Percentiles rank a stretch among this genome's conserved stretches.
phyloP scores from a whole-genome alignment of 2,888 invertebrate species.

The Mamestra brassicae region DNA sequence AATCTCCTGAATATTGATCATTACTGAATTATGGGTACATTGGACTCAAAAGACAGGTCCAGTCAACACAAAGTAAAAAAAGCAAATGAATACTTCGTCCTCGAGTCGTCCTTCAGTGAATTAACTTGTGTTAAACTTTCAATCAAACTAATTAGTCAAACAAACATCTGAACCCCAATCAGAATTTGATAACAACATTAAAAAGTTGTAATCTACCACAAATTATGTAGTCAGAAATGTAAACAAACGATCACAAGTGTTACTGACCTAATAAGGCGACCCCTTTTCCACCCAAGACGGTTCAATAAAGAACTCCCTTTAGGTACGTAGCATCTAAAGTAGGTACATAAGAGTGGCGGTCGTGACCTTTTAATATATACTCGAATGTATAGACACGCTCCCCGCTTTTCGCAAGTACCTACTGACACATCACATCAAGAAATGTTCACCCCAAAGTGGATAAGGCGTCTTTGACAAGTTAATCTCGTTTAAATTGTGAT shows the following conservation, averaged over 20 bases:
- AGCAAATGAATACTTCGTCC: not conserved
- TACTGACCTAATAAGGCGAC: slow-evolving; percentile 90
- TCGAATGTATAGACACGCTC: slow-evolving; percentile 78
- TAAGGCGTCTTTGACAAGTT: slow-evolving; percentile 56
- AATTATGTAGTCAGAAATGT: slow-evolving; percentile 44
- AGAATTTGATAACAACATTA: slow-evolving; percentile 11
- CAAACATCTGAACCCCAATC: slow-evolving; percentile 1
- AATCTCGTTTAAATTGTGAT: slow-evolving; percentile 38
- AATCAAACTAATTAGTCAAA: not conserved
- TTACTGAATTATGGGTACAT: not conserved
- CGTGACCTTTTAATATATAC: slow-evolving; percentile 86
- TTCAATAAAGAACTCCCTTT: slow-evolving; percentile 90
- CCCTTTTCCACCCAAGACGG: slow-evolving; percentile 88
- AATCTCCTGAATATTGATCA: slow-evolving; percentile 17
- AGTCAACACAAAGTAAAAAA: not conserved
- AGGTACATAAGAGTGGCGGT: slow-evolving; percentile 85
- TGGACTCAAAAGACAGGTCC: not conserved
- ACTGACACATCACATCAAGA: slow-evolving; percentile 77
- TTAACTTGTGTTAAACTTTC: not conserved
- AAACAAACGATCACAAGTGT: slow-evolving; percentile 74
- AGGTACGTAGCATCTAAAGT: slow-evolving; percentile 84
- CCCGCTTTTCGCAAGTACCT: slow-evolving; percentile 74
- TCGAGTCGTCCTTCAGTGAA: not conserved
- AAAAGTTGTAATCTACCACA: slow-evolving; percentile 16
- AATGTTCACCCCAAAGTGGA: slow-evolving; percentile 72